Evolutionary conservation across 2,888 invertebrate species (phyloP), one percentile per base, ranked within the genome.

Genomic region (Plagodis dolabraria): DNA sequence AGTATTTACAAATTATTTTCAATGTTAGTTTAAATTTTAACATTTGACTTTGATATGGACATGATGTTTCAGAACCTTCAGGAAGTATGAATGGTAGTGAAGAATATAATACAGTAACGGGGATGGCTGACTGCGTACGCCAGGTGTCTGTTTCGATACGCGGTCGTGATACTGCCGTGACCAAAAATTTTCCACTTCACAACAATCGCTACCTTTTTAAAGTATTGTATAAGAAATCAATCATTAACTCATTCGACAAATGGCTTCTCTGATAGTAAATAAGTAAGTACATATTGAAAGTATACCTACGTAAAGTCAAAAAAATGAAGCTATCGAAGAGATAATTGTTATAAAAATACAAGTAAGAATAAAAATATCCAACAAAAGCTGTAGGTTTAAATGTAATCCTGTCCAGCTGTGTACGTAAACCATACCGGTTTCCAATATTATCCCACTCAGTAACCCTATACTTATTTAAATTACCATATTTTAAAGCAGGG

Each of bases 101-200:
- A 70, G 75, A 72, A 74, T 85, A 83, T 85, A 83, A 83, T 82
- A 83, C 85, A 83, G 84, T 82, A 82, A 75, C 71, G 65, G 75
- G 79, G 80, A 76, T 81, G 73, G 73, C 79, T 83, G 76, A 74
- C 65, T 60, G 64, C 40, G 66, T 71, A 74, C 74, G 74, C 77
- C 83, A 82, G 81, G 78, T 83, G 79, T 71, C 74, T 71, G 70
- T 75, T 72, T 49, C 51, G 68, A 51, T 53, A 60, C 48, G 59
- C 62, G 33, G 56, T 53, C 9, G 70, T 71, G 69, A 71, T 64
- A 65, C 71, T 70, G 74, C 76, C 75, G 76, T 76, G 74, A 75
- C 75, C 58, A 60, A 61, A 67, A 60, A 62, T 70, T 71, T 60
- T 58, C 57, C 57, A 48, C 43, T 48, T 48, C 38, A 33, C 46